Percentiles rank a stretch among this genome's conserved stretches.
Conservation (phyloP, 2,888 invertebrate species). For the Synanthedon formicaeformis region DNA sequence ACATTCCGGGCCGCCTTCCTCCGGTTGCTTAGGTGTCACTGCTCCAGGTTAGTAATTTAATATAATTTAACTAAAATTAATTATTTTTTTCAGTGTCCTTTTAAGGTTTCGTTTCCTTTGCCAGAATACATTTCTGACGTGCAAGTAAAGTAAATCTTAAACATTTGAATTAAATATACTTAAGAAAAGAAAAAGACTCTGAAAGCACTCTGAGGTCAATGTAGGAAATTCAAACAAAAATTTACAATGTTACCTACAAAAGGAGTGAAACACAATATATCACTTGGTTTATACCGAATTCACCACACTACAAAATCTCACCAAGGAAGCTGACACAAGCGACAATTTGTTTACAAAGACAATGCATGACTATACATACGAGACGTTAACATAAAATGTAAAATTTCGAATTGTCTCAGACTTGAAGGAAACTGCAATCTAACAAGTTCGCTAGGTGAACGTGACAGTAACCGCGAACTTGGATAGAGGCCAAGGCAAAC, state of each 20-base stretch:
- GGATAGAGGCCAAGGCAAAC: constrained; percentile 14
- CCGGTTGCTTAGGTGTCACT: constrained; percentile 79
- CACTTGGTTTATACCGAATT: no score
- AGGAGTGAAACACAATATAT: no score
- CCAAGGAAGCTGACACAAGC: not conserved
- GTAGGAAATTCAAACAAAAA: no score
- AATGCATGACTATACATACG: not conserved
- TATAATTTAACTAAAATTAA: no score
- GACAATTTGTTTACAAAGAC: constrained; percentile 1
- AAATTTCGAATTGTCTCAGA: not conserved
- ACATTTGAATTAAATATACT: no score
- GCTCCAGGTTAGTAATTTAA: constrained; percentile 72
- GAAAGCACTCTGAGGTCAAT: no score
- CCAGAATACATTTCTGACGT: no score
- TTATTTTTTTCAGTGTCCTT: no score
- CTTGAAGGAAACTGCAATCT: not conserved
- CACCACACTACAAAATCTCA: not conserved
- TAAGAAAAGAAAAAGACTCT: no score
- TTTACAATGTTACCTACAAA: no score
- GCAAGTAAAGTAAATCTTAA: no score
- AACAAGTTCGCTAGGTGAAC: not conserved
- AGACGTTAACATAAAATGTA: not conserved
- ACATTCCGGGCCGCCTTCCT: constrained; percentile 90
- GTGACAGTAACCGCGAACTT: constrained; percentile 2
- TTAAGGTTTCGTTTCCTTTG: no score